Percentiles rank a stretch among this genome's conserved stretches.
These are phyloP conservation scores for Panulirus ornatus DNA, from an alignment of 1,140 invertebrate species.

Conservation along the genomic window DNA sequence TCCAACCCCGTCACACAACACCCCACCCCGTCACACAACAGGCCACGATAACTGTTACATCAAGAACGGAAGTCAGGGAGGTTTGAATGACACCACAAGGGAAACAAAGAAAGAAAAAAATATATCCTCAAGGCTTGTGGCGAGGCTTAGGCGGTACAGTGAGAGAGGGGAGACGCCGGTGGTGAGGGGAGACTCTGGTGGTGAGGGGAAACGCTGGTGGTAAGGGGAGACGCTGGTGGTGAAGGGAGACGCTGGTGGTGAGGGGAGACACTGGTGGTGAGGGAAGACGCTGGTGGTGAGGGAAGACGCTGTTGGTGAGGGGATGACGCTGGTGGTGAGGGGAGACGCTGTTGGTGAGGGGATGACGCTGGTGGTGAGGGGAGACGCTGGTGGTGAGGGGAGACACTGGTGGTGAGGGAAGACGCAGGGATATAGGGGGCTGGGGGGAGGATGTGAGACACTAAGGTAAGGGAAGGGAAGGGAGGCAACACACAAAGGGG, in stretches of 20 bases:
- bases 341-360: no score
- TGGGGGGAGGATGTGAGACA: background rate
- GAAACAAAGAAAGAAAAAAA: conserved; percentile 11
- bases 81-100: no score
- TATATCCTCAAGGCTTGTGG: background rate
- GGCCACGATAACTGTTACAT: no score
- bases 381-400: background rate
- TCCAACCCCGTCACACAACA: no score
- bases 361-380: no score
- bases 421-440: background rate
- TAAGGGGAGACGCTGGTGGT: background rate
- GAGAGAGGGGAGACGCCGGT: background rate
- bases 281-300: background rate
- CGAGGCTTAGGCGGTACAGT: background rate
- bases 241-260: background rate
- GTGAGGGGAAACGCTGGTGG: background rate
- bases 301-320: background rate
- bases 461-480: background rate
- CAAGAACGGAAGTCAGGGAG: no score
- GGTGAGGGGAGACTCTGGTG: background rate
- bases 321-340: background rate
- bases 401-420: background rate
- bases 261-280: background rate
- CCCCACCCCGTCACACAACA: no score
- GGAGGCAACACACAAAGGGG: background rate